phyloP scores from a whole-genome alignment of 2,797 vertebrate genomes.

The Tokudaia muenninki region DNA sequence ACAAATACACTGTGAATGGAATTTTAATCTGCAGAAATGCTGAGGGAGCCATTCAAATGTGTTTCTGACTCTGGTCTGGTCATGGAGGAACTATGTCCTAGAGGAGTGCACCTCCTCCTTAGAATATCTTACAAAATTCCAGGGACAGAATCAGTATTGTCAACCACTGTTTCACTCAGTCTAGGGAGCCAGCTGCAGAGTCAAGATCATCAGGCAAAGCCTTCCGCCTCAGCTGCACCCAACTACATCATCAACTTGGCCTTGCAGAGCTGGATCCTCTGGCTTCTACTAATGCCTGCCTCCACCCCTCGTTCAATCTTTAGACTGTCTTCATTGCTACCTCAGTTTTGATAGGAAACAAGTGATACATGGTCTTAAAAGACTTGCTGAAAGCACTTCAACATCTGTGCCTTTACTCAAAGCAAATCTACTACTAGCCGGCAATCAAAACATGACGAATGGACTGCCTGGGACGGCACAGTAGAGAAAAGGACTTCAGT shows the following conservation, averaged over 20 bases:
- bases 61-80: background rate
- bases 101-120: background rate
- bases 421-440: background rate
- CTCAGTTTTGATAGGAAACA: background rate
- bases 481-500: background rate
- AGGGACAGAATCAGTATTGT: background rate
- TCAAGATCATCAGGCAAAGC: background rate
- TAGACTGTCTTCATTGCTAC: background rate
- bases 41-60: background rate
- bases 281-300: background rate
- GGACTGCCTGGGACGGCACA: background rate
- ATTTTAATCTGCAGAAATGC: background rate
- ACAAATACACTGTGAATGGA: background rate
- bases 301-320: rapidly evolving
- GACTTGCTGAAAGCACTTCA: background rate
- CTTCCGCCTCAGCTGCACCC: background rate
- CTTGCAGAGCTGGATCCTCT: background rate
- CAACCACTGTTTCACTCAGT: too few species aligned
- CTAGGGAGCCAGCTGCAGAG: background rate
- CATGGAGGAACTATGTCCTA: background rate
- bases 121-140: background rate
- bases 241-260: too few species aligned
- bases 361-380: background rate
- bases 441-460: background rate
- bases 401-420: background rate